A percentile compares a stretch with the other conserved stretches of the same genome.
phyloP scores from a whole-genome alignment of 1,140 invertebrate genomes.

The Saccostrea glomerata region DNA sequence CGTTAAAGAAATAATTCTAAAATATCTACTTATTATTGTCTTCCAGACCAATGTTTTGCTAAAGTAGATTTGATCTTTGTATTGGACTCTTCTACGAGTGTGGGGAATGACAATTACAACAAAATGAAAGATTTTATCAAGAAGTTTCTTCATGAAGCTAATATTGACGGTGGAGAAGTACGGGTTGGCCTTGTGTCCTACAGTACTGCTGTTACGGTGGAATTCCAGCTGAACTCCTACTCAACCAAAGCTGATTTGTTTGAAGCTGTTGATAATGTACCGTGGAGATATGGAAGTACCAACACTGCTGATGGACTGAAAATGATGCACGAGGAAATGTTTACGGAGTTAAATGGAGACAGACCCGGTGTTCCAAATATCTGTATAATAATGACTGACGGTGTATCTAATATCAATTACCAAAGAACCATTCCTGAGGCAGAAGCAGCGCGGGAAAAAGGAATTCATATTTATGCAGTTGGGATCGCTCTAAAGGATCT shows the following conservation, averaged over 20 bases:
- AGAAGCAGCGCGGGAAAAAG: slow-evolving; percentile 53
- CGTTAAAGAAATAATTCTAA: too few relatives aligned
- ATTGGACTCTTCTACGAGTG: slow-evolving; percentile 69
- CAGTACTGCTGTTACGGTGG: slow-evolving; percentile 59
- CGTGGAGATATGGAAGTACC: slow-evolving; percentile 72
- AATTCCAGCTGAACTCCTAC: slow-evolving; percentile 68
- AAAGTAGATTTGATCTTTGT: slow-evolving; percentile 70
- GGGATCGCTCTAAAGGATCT: slow-evolving; percentile 68
- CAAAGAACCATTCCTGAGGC: slow-evolving; percentile 62
- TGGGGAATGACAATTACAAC: slow-evolving; percentile 63
- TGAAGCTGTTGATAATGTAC: slow-evolving; percentile 66
- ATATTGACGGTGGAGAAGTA: slow-evolving; percentile 66
- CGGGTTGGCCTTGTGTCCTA: slow-evolving; percentile 65
- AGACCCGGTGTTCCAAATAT: slow-evolving; percentile 67
- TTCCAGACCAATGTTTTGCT: slow-evolving; percentile 37
- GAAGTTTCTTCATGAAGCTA: slow-evolving; percentile 60
- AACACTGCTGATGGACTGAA: slow-evolving; percentile 73
- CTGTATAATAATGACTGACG: slow-evolving; percentile 74
- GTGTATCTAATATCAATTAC: slow-evolving; percentile 72
- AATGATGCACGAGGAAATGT: slow-evolving; percentile 68
- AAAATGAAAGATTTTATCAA: slow-evolving; percentile 65
- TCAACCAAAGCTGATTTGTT: slow-evolving; percentile 57
- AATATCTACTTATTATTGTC: neutral
- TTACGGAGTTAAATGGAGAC: slow-evolving; percentile 67
- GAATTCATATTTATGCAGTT: slow-evolving; percentile 69